Percentiles rank a stretch among this genome's conserved stretches.
These are phyloP conservation scores for Tympanoctomys barrerae DNA, from an alignment of 2,797 vertebrate species.

Conservation along the genomic window DNA sequence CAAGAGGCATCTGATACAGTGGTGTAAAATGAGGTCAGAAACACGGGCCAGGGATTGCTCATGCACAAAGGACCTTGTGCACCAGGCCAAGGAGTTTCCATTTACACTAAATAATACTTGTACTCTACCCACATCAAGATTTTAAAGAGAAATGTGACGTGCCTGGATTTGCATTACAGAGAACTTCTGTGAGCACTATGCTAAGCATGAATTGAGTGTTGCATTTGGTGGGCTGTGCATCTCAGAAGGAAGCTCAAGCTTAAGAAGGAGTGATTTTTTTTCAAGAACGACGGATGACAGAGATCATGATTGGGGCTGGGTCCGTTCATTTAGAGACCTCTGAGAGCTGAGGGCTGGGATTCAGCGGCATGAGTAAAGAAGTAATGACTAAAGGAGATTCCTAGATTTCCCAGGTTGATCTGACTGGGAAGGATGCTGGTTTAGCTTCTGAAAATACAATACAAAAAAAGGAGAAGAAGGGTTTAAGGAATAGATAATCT, in stretches of 20 bases:
- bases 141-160: conserved; percentile 24
- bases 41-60: not conserved
- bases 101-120: not conserved
- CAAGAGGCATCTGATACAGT: not conserved
- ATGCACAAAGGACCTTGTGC: not conserved
- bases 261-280: not conserved
- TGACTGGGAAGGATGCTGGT: not conserved
- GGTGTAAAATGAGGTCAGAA: not conserved
- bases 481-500: conserved; percentile 52
- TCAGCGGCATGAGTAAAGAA: not conserved
- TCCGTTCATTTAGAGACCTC: not conserved
- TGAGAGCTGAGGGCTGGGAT: not conserved
- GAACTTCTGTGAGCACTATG: not conserved
- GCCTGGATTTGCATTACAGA: not conserved
- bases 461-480: not conserved
- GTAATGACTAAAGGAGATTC: not conserved
- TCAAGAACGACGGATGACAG: not conserved
- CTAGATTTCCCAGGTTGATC: not conserved
- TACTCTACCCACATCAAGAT: not conserved
- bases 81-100: not conserved
- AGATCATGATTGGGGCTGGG: not conserved
- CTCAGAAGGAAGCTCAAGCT: not conserved
- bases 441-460: conserved; percentile 45
- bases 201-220: not conserved
- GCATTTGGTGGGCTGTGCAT: not conserved